Conservation (phyloP, 2,888 invertebrate species). For the Bembecia ichneumoniformis region DNA sequence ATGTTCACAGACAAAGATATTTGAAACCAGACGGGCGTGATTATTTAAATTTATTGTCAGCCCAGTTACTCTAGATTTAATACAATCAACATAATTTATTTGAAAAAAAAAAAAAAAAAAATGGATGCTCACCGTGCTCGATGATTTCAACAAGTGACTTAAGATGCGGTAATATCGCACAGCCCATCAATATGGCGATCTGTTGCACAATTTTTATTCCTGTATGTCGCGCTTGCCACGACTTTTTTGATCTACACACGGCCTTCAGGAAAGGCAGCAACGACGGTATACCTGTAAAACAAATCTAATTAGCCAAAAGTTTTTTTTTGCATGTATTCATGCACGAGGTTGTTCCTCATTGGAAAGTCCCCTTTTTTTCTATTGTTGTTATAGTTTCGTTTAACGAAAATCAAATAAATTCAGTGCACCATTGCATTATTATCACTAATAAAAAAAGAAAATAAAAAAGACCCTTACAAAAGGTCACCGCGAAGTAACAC, state of each 20-base stretch:
- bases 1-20: too few relatives aligned
- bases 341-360: neutral
- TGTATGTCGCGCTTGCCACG: slow-evolving; percentile 98
- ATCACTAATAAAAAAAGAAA: too few relatives aligned
- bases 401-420: neutral
- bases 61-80: too few relatives aligned
- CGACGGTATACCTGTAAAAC: slow-evolving; percentile 84
- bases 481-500: too few relatives aligned
- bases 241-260: slow-evolving; percentile 98
- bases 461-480: too few relatives aligned
- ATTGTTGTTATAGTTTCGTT: neutral
- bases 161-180: slow-evolving; percentile 98
- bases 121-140: slow-evolving; percentile 84
- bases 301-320: neutral
- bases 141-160: slow-evolving; percentile 99
- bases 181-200: slow-evolving; percentile 99
- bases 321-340: too few relatives aligned
- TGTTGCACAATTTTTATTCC: slow-evolving; percentile 99
- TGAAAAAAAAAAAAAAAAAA: neutral
- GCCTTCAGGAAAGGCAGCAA: slow-evolving; percentile 98
- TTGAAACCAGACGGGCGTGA: neutral
- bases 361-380: neutral
- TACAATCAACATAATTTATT: too few relatives aligned
- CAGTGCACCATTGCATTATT: too few relatives aligned
- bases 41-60: neutral